Base-by-base conservation (phyloP, 2,113 vertebrate species). In the Eidolon helvum region DNA sequence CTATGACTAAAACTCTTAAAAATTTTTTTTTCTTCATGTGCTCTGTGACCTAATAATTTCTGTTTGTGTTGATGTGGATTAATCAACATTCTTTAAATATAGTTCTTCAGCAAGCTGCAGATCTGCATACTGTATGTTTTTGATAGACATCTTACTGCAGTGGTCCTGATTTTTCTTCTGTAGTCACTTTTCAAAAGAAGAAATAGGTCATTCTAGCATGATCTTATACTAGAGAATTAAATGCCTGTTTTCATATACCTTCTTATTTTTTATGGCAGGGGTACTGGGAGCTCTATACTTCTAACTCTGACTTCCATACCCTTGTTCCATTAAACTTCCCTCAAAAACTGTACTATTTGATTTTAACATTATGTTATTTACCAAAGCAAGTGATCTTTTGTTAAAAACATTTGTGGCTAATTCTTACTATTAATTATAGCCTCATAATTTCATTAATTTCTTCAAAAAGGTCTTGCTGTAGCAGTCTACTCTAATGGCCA, bases 41-140 rank as follows among this genome's bases (percentile, higher is more conserved):
- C 59, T 40, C 40, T 66, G 10, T 74, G 30, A 66, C 59, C 48
- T 85, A n/a, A 14, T 55, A 68, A 69, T 77, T 72, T 84, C 19
- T 83, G 38, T 77, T 30, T 10, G 15, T 59, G 19, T 82, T 75
- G 48, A 74, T 21, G 12, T 40, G 48, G 33, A 50, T 40, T 86
- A 95, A 59, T 86, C 15, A 79, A 18, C 38, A 55, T 59, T 88
- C 68, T 92, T 88, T 68, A 74, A 87, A 66, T 72, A 45, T 1
- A 88, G 40, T 88, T 92, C 50, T 66, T 75, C 30, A 87, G 82
- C 75, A 95, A 91, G n/a, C 45, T 95, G 55, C 45, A 87, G 30
- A 55, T 87, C 59, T 55, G 14, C 45, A 50, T 71, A 18, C 28
- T 95, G 4, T 84, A 55, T 18, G 14, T 85, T 91, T 95, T 95